Evolutionary conservation across 2,797 vertebrate species (phyloP).

Genomic region (Tympanoctomys barrerae): DNA sequence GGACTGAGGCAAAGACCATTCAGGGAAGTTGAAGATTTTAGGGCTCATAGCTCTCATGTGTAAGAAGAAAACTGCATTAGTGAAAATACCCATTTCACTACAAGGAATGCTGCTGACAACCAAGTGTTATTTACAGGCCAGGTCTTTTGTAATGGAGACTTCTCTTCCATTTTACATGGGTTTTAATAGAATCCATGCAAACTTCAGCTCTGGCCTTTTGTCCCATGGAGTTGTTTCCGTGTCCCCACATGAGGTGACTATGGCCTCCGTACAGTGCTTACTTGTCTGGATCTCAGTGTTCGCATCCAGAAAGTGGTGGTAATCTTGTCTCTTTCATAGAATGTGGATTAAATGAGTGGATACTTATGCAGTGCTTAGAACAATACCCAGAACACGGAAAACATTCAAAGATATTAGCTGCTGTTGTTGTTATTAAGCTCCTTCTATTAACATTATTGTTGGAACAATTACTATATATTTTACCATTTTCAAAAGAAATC

Average conservation of each 20-base stretch:
- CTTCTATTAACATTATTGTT: not conserved
- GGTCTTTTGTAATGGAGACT: not conserved
- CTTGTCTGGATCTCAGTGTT: not conserved
- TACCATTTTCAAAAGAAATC: constrained; percentile 18
- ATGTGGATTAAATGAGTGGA: not conserved
- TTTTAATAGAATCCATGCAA: not conserved
- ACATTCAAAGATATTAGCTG: not conserved
- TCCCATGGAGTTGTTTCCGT: not conserved
- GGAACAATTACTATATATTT: not conserved
- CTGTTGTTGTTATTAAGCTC: not conserved
- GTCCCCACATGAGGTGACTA: not conserved
- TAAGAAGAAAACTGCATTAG: not conserved
- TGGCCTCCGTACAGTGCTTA: not conserved
- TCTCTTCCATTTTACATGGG: not conserved
- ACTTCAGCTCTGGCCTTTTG: not conserved
- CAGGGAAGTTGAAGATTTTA: not conserved
- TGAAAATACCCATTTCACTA: not conserved
- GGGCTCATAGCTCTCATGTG: not conserved
- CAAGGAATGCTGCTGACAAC: not conserved
- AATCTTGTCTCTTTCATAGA: not conserved
- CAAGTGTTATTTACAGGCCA: not conserved
- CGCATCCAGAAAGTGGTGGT: not conserved
- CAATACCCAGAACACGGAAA: not conserved
- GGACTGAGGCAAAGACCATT: not conserved
- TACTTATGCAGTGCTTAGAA: not conserved